Conservation (phyloP, 2,113 vertebrate species). For the rat (Rattus norvegicus) region DNA sequence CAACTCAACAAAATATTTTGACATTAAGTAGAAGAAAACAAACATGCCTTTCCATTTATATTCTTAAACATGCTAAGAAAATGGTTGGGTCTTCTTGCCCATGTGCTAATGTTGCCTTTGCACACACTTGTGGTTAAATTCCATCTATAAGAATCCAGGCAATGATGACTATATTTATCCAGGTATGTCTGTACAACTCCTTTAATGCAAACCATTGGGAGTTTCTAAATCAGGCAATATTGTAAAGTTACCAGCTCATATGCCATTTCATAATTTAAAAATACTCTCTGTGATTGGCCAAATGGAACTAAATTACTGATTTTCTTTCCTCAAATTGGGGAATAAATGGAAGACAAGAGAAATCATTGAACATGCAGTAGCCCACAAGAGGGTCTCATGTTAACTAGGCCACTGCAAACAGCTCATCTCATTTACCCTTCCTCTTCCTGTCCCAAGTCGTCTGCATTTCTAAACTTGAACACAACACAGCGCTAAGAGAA, state of each 20-base stretch:
- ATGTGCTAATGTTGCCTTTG: background rate
- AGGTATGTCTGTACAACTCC: background rate
- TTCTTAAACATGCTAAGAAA: slow-evolving; percentile 52
- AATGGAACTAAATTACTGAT: background rate
- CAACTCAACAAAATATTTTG: background rate
- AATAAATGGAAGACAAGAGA: slow-evolving; percentile 23
- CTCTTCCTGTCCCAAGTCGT: background rate
- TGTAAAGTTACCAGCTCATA: background rate
- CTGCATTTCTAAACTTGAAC: background rate
- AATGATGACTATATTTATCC: slow-evolving; percentile 57
- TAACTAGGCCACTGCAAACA: background rate
- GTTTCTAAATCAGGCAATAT: background rate
- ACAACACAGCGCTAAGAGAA: background rate
- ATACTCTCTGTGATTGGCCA: background rate
- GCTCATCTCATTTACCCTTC: background rate
- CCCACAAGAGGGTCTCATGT: background rate
- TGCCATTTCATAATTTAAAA: background rate
- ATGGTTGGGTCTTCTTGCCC: background rate
- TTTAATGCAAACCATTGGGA: slow-evolving; percentile 3
- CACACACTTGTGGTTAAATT: background rate
- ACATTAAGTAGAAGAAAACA: slow-evolving; percentile 24
- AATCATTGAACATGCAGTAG: background rate
- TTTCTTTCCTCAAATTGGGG: background rate
- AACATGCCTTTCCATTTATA: background rate
- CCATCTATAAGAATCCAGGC: slow-evolving; percentile 45